A percentile compares a stretch with the other conserved stretches of the same genome.
phyloP scores from a whole-genome alignment of 1,140 invertebrate species.

The Berghia stephanieae region DNA sequence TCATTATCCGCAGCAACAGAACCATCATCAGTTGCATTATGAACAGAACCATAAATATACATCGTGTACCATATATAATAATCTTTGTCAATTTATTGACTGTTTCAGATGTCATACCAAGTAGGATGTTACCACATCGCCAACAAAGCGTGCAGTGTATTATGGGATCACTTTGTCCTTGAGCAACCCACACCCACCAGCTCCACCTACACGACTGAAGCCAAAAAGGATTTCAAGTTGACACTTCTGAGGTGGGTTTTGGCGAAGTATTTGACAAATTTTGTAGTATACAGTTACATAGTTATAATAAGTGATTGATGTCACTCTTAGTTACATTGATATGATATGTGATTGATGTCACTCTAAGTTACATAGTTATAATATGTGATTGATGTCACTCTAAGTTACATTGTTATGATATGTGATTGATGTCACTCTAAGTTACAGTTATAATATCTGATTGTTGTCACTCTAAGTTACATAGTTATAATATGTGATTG shows the following conservation, averaged over 20 bases:
- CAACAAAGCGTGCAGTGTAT: slow-evolving; percentile 53
- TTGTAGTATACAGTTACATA: too few relatives aligned
- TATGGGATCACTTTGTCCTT: slow-evolving; percentile 65
- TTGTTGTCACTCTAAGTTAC: too few relatives aligned
- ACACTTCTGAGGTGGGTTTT: slow-evolving; percentile 55
- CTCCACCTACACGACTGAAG: slow-evolving; percentile 49
- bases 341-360: too few relatives aligned
- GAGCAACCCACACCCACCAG: slow-evolving; percentile 46
- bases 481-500: too few relatives aligned
- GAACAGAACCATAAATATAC: background rate
- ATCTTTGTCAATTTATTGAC: background rate
- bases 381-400: too few relatives aligned
- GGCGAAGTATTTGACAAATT: too few relatives aligned
- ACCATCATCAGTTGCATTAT: background rate
- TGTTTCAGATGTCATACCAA: slow-evolving; percentile 63
- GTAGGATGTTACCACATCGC: slow-evolving; percentile 58
- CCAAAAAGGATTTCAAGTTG: slow-evolving; percentile 57
- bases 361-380: too few relatives aligned
- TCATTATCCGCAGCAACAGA: background rate
- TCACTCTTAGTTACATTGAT: too few relatives aligned
- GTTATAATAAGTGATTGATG: too few relatives aligned
- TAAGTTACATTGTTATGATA: too few relatives aligned
- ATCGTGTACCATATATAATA: background rate
- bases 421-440: too few relatives aligned
- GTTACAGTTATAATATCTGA: too few relatives aligned